Percentiles rank a stretch among this genome's conserved stretches.
Conservation (phyloP, 35 echinoderm and acorn worm species). For the Acanthaster planci region DNA sequence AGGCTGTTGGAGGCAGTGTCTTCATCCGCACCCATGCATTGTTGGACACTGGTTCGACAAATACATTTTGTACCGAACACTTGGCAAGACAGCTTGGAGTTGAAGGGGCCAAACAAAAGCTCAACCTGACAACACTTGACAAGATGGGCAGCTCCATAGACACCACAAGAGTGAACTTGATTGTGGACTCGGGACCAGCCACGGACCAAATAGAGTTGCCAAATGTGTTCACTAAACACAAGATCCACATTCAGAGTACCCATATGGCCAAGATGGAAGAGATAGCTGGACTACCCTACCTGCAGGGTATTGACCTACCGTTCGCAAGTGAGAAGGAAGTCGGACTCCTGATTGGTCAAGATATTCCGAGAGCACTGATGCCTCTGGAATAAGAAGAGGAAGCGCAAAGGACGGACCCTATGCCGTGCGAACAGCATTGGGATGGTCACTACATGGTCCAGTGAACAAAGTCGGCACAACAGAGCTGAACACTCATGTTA, state of each 20-base stretch:
- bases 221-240: conserved; percentile 25
- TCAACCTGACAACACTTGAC: conserved; percentile 35
- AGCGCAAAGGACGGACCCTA: conserved; percentile 47
- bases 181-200: conserved; percentile 37
- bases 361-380: conserved; percentile 50
- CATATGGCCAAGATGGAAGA: conserved; percentile 51
- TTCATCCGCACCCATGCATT: conserved; percentile 52
- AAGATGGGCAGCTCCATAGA: conserved; percentile 28
- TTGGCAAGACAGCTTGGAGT: conserved; percentile 33
- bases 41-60: conserved; percentile 59
- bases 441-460: conserved; percentile 81
- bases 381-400: conserved; percentile 42
- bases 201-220: conserved; percentile 26
- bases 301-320: conserved; percentile 43
- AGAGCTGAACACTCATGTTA: neutral
- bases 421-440: conserved; percentile 62
- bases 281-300: conserved; percentile 48
- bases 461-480: neutral
- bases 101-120: conserved; percentile 31
- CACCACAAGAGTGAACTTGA: conserved; percentile 46
- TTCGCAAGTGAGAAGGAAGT: conserved; percentile 38
- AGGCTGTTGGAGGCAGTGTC: conserved; percentile 23
- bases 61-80: conserved; percentile 36
- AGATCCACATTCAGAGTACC: conserved; percentile 36
- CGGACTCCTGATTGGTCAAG: conserved; percentile 64